phyloP scores from a whole-genome alignment of 2,888 invertebrate species.

The Yponomeuta malinellus region DNA sequence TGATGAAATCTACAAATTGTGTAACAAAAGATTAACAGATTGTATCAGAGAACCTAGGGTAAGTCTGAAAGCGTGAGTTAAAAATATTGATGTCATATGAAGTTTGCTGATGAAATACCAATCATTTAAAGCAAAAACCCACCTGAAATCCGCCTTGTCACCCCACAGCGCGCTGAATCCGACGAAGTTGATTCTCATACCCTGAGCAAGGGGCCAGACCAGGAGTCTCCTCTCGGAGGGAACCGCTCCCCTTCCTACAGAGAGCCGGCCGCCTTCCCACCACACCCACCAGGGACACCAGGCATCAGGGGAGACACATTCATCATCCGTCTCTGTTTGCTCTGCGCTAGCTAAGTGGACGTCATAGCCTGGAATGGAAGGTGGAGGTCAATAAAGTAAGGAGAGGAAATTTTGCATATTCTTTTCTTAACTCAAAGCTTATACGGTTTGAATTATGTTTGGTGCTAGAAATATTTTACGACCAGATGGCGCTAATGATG shows the following conservation, averaged over 20 bases:
- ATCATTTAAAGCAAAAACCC: slow-evolving; percentile 18
- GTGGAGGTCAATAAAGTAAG: neutral
- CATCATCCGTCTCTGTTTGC: slow-evolving; percentile 75
- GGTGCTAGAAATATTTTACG: no score
- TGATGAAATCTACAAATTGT: no score
- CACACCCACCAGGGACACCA: slow-evolving; percentile 82
- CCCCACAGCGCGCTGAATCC: slow-evolving; percentile 81
- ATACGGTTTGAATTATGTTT: no score
- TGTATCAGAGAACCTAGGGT: no score
- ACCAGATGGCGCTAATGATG: no score
- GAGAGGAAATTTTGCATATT: neutral
- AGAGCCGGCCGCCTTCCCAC: slow-evolving; percentile 77
- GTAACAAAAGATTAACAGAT: no score
- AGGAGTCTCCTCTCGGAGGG: slow-evolving; percentile 74
- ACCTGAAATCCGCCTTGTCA: slow-evolving; percentile 79
- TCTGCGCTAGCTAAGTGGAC: slow-evolving; percentile 76
- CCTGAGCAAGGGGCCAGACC: slow-evolving; percentile 76
- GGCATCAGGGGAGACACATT: slow-evolving; percentile 55
- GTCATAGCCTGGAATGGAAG: slow-evolving; percentile 71
- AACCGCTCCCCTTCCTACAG: slow-evolving; percentile 75
- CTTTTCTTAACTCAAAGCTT: no score
- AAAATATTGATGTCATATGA: no score
- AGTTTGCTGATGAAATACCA: no score
- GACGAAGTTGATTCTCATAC: slow-evolving; percentile 76
- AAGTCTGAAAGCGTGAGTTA: no score